Evolutionary conservation across 2,113 vertebrate species (phyloP), one percentile per base, ranked within the genome.

Genomic region (Atlantisia rogersi): DNA sequence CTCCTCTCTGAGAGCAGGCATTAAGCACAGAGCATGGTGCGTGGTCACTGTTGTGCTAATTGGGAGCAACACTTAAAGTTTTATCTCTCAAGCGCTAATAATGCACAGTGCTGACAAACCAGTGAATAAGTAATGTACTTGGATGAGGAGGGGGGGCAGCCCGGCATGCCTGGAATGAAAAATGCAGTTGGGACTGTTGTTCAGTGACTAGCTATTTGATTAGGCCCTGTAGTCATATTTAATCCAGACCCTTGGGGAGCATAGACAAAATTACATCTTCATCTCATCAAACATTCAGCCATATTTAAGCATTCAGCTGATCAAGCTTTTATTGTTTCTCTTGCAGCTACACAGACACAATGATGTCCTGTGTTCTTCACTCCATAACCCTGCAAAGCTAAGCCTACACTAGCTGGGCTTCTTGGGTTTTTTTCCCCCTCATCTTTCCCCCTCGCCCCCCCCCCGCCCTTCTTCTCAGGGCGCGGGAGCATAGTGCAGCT

Each of bases 61-160:
- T 99, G 99, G 99, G 99, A 99, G 99, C 99, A 99, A 99, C 99
- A 99, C 99, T 99, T 99, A 99, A 99, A 99, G 99, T 99, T 99
- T 99, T 99, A 99, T 99, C 99, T 99, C 98, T 98, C 97, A 98
- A 99, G 99, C 99, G 98, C 99, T 99, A 99, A 99, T 99, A 99
- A 99, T 99, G 98, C 98, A 98, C 99, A 98, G 97, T 98, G 98
- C 98, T 98, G 99, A 99, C 99, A 99, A 98, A 99, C 99, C 99
- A 98, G 97, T 98, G 98, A 98, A 98, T 98, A 99, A 99, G 98
- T 98, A 99, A 99, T 99, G 98, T 97, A 98, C 97, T 98, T 97
- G 96, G 94, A 93, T 94, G 94, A 73, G 91, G 73, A 48, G 53
- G 96, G 92, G 79, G 86, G 87, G 92, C 87, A 91, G 58, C 83